Percentiles rank a stretch among this genome's conserved stretches.
These are phyloP conservation scores for Argya squamiceps DNA, from an alignment of 2,797 vertebrate species.

Conservation along the genomic window DNA sequence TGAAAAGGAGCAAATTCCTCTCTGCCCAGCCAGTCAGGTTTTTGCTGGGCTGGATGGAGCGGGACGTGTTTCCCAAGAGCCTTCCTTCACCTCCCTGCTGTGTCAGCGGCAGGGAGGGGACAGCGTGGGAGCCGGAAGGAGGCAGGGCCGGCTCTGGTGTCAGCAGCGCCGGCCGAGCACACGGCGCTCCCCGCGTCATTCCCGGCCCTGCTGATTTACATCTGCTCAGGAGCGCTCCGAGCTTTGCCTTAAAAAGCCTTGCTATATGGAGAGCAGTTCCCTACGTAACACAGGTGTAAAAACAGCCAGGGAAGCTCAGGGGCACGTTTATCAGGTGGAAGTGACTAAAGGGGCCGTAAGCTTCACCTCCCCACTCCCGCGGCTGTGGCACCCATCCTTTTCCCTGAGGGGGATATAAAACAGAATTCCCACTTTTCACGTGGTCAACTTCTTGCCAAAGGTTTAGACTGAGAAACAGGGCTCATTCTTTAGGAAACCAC, in stretches of 20 bases:
- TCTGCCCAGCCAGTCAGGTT: not conserved
- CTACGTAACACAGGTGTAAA: not conserved
- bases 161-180: not conserved
- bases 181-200: not conserved
- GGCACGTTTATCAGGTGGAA: not conserved
- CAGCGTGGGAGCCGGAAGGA: conserved; percentile 63
- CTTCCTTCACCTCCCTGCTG: not conserved
- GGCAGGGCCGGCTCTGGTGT: conserved; percentile 24
- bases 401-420: not conserved
- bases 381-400: not conserved
- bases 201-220: not conserved
- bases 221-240: not conserved
- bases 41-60: not conserved
- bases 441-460: not conserved
- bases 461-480: not conserved
- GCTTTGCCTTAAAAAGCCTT: not conserved
- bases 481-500: not conserved
- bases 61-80: conserved; percentile 17
- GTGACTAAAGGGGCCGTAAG: not conserved
- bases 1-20: not conserved
- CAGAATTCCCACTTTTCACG: not conserved
- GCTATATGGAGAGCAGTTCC: rapidly evolving
- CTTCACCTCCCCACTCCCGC: not conserved
- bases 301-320: not conserved
- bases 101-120: conserved; percentile 52